Percentiles rank a stretch among this genome's conserved stretches.
Evolutionary conservation across 2,888 invertebrate genomes (phyloP).

Genomic region (Metellina segmentata): DNA sequence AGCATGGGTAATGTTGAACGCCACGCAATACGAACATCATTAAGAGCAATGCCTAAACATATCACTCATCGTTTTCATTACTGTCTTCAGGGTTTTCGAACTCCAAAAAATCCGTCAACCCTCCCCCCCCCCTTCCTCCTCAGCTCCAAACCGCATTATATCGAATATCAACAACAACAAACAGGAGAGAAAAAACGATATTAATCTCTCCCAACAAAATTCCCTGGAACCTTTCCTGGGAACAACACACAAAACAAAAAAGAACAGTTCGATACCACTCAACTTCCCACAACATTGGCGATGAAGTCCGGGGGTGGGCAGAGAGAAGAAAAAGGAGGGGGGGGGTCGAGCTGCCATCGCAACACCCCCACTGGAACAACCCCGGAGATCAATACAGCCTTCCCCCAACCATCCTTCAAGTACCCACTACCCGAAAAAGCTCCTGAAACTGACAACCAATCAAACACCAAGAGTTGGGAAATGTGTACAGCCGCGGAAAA

Average conservation of each 20-base stretch:
- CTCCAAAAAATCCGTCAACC: neutral
- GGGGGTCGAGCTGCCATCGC: constrained; percentile 21
- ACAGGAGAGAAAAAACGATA: constrained; percentile 28
- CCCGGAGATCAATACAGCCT: constrained; percentile 14
- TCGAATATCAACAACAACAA: constrained; percentile 19
- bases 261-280: constrained; percentile 11
- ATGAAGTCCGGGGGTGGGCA: constrained; percentile 17
- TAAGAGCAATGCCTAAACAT: neutral
- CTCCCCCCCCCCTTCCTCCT: neutral
- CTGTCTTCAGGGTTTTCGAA: neutral
- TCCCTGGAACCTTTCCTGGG: constrained; percentile 68
- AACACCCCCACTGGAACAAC: constrained; percentile 32
- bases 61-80: neutral
- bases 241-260: constrained; percentile 46
- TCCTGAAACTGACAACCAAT: constrained; percentile 74
- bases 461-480: constrained; percentile 70
- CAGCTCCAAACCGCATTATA: neutral
- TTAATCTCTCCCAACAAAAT: constrained; percentile 62
- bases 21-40: neutral
- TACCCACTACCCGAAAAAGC: constrained; percentile 51
- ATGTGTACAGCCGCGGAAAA: constrained; percentile 63
- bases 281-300: constrained; percentile 13
- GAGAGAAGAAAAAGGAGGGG: constrained; percentile 6
- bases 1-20: too few species aligned
- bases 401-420: constrained; percentile 27